Conservation (phyloP, 2,888 invertebrate species). For the Helicoverpa assulta region DNA sequence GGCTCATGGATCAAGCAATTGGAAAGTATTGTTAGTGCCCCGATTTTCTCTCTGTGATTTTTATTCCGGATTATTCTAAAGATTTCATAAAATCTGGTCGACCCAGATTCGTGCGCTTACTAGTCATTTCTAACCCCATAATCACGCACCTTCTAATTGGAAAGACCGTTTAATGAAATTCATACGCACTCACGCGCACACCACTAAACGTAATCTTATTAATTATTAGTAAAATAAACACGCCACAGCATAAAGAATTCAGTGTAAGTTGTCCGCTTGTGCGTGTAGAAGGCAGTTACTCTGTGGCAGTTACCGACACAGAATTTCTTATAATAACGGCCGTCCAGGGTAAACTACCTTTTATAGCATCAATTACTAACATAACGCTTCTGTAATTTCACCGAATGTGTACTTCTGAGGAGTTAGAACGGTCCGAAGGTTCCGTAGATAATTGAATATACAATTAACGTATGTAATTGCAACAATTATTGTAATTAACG, state of each 20-base stretch:
- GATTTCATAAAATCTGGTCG: neutral
- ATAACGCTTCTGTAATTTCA: constrained; percentile 77
- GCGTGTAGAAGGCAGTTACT: constrained; percentile 71
- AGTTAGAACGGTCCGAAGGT: constrained; percentile 63
- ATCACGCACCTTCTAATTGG: constrained; percentile 37
- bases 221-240: constrained; percentile 71
- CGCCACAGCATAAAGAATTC: constrained; percentile 69
- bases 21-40: too few relatives aligned
- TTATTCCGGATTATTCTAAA: neutral
- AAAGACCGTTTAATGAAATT: constrained; percentile 44
- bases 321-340: constrained; percentile 79
- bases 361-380: constrained; percentile 80
- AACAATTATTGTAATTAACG: constrained; percentile 52
- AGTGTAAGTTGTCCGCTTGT: constrained; percentile 55
- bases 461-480: constrained; percentile 56
- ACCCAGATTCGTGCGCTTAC: neutral
- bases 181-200: constrained; percentile 29
- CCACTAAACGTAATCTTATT: constrained; percentile 58
- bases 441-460: constrained; percentile 70
- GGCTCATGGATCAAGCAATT: too few relatives aligned
- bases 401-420: constrained; percentile 67
- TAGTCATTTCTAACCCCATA: constrained; percentile 23
- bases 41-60: too few relatives aligned
- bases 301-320: constrained; percentile 57
- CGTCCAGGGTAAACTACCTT: constrained; percentile 76